A percentile compares a stretch with the other conserved stretches of the same genome.
Evolutionary conservation across 2,888 invertebrate species (phyloP).

Genomic region (Barypeithes pellucidus): DNA sequence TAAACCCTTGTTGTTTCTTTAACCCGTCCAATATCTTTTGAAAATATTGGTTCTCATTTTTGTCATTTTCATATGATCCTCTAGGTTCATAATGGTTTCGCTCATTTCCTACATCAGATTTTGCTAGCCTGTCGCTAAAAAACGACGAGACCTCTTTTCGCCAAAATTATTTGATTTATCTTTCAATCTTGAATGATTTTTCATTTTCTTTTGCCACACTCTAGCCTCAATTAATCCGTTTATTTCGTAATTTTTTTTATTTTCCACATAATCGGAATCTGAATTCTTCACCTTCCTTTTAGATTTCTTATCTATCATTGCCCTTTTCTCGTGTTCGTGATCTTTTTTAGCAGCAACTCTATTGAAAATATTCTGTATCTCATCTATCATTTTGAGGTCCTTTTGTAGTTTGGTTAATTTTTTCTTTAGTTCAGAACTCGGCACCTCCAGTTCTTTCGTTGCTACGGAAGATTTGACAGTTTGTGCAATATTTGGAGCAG

Average conservation of each 20-base stretch:
- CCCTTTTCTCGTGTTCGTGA: neutral
- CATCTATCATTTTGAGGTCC: slow-evolving; percentile 59
- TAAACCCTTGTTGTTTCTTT: neutral
- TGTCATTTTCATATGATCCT: slow-evolving; percentile 8
- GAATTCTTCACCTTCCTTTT: slow-evolving; percentile 4
- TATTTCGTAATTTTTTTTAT: slow-evolving; percentile 31
- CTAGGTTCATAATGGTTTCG: neutral
- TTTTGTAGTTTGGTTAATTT: slow-evolving; percentile 55
- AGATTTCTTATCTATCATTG: slow-evolving; percentile 20
- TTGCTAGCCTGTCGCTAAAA: slow-evolving; percentile 50
- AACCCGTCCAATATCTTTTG: neutral
- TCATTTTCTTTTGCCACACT: slow-evolving; percentile 35
- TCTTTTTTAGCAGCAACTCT: slow-evolving; percentile 43
- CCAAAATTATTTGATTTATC: slow-evolving; percentile 16
- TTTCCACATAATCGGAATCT: neutral
- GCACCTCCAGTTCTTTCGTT: neutral
- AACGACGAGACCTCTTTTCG: slow-evolving; percentile 30
- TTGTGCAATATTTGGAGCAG: neutral
- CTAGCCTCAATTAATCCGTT: slow-evolving; percentile 41
- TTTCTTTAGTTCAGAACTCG: slow-evolving; percentile 5
- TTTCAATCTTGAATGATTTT: neutral
- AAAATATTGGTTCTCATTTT: slow-evolving; percentile 9
- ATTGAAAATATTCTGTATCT: slow-evolving; percentile 59
- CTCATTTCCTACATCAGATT: slow-evolving; percentile 38
- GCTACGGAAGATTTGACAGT: neutral